Evolutionary conservation across 2,888 invertebrate genomes (phyloP).

Genomic region (Mechanitis mazaeus): DNA sequence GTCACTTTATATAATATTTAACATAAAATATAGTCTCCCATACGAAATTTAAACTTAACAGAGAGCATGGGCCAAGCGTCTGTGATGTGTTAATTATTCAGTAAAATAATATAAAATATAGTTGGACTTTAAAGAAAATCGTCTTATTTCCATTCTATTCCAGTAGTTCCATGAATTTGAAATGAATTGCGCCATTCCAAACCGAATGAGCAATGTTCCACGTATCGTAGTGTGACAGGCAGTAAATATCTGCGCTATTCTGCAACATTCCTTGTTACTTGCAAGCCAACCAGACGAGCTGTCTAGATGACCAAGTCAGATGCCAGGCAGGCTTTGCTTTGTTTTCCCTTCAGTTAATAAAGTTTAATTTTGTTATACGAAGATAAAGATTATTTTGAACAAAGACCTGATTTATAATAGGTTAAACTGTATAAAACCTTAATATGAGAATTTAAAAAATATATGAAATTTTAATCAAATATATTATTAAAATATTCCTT

Average conservation of each 20-base stretch:
- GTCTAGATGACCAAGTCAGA: constrained; percentile 7
- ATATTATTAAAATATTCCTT: too few species aligned
- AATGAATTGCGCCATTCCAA: not conserved
- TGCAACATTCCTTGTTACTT: constrained; percentile 12
- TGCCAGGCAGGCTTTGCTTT: not conserved
- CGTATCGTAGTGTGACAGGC: constrained; percentile 9
- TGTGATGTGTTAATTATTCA: too few species aligned
- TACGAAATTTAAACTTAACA: too few species aligned
- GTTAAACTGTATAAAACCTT: too few species aligned
- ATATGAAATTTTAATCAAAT: too few species aligned
- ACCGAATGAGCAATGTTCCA: constrained; percentile 5
- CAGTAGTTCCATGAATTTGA: not conserved
- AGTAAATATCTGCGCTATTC: constrained; percentile 11
- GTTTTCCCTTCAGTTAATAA: not conserved
- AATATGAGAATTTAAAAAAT: too few species aligned
- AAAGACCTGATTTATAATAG: too few species aligned
- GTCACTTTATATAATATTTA: not conserved
- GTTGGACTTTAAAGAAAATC: not conserved
- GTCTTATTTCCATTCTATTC: not conserved
- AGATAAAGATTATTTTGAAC: too few species aligned
- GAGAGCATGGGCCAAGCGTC: too few species aligned
- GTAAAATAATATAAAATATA: not conserved
- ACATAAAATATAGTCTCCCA: not conserved
- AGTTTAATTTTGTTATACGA: too few species aligned
- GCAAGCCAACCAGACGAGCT: constrained; percentile 4